These are phyloP conservation scores for Antechinus stuartii DNA, from an alignment of 2,113 vertebrate species.

Conservation along the genomic window DNA sequence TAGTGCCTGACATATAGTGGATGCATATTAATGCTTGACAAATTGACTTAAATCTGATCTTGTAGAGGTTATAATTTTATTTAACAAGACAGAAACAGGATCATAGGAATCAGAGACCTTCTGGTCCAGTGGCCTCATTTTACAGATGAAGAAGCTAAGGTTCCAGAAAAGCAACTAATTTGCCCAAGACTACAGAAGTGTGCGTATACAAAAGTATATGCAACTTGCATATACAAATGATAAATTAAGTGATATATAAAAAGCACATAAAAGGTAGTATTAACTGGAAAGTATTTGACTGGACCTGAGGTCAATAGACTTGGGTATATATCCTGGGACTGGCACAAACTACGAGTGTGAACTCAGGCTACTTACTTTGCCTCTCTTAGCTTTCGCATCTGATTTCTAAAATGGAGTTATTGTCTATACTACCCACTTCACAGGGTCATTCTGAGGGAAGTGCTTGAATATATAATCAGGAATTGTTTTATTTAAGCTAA, in stretches of 20 bases:
- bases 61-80: background rate
- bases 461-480: background rate
- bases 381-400: background rate
- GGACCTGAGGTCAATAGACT: background rate
- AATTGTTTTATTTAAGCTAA: background rate
- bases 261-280: background rate
- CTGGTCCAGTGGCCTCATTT: background rate
- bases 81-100: background rate
- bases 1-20: background rate
- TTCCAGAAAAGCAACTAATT: background rate
- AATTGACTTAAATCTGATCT: background rate
- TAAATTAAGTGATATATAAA: background rate
- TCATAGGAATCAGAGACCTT: background rate
- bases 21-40: background rate
- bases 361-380: background rate
- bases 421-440: background rate
- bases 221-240: background rate
- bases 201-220: background rate
- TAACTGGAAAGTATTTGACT: background rate
- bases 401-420: background rate
- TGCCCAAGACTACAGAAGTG: background rate
- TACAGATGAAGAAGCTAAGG: background rate
- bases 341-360: background rate
- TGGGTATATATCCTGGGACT: background rate
- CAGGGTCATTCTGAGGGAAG: background rate